Percentiles rank a stretch among this genome's conserved stretches.
phyloP scores from a whole-genome alignment of 2,113 vertebrate genomes.

The Semicossyphus pulcher region DNA sequence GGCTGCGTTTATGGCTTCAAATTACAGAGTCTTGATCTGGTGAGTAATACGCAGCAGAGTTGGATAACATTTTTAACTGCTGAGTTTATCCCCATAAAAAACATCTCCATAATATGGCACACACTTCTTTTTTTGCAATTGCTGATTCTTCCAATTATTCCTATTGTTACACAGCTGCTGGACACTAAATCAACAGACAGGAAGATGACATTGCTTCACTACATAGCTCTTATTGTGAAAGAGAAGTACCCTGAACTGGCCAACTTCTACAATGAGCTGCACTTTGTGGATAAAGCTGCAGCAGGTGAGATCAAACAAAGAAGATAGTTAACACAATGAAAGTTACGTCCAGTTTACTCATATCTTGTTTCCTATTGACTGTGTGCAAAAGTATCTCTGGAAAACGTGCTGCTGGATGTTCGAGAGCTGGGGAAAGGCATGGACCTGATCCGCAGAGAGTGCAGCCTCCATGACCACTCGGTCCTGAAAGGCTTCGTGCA shows the following conservation, averaged over 20 bases:
- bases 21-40: slow-evolving; percentile 90
- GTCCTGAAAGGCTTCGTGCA: slow-evolving; percentile 91
- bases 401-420: slow-evolving; percentile 95
- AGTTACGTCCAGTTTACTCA: too few relatives aligned
- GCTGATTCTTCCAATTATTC: not conserved
- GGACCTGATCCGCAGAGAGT: slow-evolving; percentile 93
- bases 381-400: slow-evolving; percentile 89
- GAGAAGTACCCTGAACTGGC: slow-evolving; percentile 94
- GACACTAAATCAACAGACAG: slow-evolving; percentile 99
- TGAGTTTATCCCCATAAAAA: not conserved
- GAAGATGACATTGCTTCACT: slow-evolving; percentile 95
- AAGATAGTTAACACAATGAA: slow-evolving; percentile 22
- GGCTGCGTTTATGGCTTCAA: slow-evolving; percentile 97
- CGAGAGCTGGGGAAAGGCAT: slow-evolving; percentile 96
- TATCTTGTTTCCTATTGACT: not conserved
- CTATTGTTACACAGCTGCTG: slow-evolving; percentile 86
- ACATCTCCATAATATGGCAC: not conserved
- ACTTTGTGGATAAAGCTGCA: slow-evolving; percentile 97
- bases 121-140: slow-evolving; percentile 12
- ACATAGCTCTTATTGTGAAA: slow-evolving; percentile 94
- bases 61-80: not conserved
- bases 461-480: slow-evolving; percentile 89
- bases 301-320: slow-evolving; percentile 83
- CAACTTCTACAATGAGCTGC: slow-evolving; percentile 93
- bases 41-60: slow-evolving; percentile 55